These are phyloP conservation scores for Leucophora obtusa DNA, from an alignment of 2,888 invertebrate genomes.

Conservation along the genomic window DNA sequence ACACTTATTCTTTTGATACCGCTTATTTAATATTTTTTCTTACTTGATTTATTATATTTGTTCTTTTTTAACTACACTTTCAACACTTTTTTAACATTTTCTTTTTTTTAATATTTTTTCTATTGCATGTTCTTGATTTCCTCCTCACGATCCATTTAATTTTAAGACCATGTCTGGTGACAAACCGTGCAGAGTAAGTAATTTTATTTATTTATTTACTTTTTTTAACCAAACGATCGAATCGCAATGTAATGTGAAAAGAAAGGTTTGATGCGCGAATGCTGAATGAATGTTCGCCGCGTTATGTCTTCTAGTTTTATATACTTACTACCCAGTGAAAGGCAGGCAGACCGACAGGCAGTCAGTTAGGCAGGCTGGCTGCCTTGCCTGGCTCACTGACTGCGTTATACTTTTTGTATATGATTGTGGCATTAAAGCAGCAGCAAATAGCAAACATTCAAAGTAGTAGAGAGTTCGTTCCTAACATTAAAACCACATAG, in stretches of 20 bases:
- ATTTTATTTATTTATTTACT: slow-evolving; percentile 24
- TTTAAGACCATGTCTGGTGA: slow-evolving; percentile 57
- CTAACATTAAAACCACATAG: slow-evolving; percentile 52
- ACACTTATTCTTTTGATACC: not conserved
- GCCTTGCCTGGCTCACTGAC: slow-evolving; percentile 16
- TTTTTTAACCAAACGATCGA: slow-evolving; percentile 52
- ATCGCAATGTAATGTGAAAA: slow-evolving; percentile 67
- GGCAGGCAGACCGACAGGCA: slow-evolving; percentile 68
- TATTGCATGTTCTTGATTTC: slow-evolving; percentile 52
- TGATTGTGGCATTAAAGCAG: slow-evolving; percentile 15
- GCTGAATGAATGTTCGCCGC: slow-evolving; percentile 78
- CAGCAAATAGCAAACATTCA: slow-evolving; percentile 30
- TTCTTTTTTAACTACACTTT: slow-evolving; percentile 17
- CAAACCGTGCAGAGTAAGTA: slow-evolving; percentile 47
- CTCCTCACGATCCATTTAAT: slow-evolving; percentile 61
- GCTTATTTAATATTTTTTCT: slow-evolving; percentile 1
- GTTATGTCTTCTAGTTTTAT: slow-evolving; percentile 79
- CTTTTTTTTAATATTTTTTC: slow-evolving; percentile 37
- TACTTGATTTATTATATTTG: slow-evolving; percentile 7
- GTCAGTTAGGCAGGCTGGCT: slow-evolving; percentile 28
- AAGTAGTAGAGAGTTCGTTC: slow-evolving; percentile 15
- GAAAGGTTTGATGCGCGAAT: slow-evolving; percentile 77
- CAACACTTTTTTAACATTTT: slow-evolving; percentile 35
- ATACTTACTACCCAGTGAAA: slow-evolving; percentile 75
- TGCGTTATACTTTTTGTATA: not conserved